These are phyloP conservation scores for Paramisgurnus dabryanus DNA, from an alignment of 2,113 vertebrate genomes.

Conservation along the genomic window DNA sequence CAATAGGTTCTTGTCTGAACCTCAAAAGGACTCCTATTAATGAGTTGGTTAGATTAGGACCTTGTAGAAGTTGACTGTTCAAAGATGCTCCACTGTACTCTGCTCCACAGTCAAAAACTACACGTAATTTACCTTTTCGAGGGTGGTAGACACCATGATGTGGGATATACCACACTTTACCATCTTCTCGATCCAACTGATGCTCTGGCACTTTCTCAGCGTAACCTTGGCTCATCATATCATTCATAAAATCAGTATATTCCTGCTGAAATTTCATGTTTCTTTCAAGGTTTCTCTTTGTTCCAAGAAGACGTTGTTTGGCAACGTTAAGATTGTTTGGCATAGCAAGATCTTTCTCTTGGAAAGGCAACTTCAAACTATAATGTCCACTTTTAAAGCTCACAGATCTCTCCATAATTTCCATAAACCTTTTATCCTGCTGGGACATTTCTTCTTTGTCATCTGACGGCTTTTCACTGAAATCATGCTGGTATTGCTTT, in stretches of 20 bases:
- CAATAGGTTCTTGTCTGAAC: conserved; percentile 35
- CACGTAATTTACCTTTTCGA: conserved; percentile 4
- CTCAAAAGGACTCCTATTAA: conserved; percentile 19
- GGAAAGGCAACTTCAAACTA: neutral
- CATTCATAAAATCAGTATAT: neutral
- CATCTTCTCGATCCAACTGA: neutral
- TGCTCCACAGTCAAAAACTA: conserved; percentile 33
- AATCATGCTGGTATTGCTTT: conserved; percentile 16
- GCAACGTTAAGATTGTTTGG: too few relatives aligned
- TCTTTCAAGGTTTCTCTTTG: too few relatives aligned
- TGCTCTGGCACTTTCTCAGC: conserved; percentile 10
- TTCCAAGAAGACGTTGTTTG: too few relatives aligned
- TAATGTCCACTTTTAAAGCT: too few relatives aligned
- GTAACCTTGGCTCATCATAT: neutral
- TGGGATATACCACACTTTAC: conserved; percentile 32
- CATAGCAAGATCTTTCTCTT: neutral
- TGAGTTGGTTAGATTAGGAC: conserved; percentile 8
- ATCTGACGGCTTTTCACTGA: conserved; percentile 8
- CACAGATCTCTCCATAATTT: neutral
- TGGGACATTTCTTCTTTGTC: conserved; percentile 26
- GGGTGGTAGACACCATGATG: conserved; percentile 37
- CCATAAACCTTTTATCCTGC: conserved; percentile 20
- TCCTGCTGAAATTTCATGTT: neutral
- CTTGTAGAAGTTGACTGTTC: conserved; percentile 16
- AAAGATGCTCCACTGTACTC: conserved; percentile 13